Evolutionary conservation across 2,797 vertebrate species (phyloP), one percentile per base, ranked within the genome.

Genomic region (Atherinosoma microstoma): DNA sequence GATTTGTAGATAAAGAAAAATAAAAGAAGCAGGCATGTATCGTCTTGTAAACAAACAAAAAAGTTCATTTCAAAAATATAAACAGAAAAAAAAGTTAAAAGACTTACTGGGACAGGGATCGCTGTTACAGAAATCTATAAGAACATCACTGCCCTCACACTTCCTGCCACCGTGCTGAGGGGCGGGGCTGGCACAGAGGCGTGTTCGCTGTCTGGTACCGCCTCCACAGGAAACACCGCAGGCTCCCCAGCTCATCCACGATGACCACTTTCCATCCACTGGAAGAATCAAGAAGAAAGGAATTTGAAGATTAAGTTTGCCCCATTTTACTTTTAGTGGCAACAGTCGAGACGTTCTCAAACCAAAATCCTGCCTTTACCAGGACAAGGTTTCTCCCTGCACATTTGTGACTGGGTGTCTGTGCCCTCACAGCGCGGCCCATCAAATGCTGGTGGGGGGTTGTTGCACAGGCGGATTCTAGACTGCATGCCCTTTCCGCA

Each of bases 241-340:
- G 54, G 96, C 61, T 0, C 94, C 96, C 98, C 98, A 99, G 70
- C 94, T 97, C 45, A 96, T 89, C 98, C 98, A 99, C 0, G 80
- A 58, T 0, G 96, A 92, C 98, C 98, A 99, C 76, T 96, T 97
- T n/a, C 98, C 98, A 67, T 98, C 95, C 88, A 99, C 98, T 99
- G 67, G 22, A 30, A 36, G 56, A 27, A 15, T 54, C 15, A 63
- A 27, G 16, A 20, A n/a, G 7, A 61, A 3, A 49, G 45, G 20
- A 64, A 67, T 56, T 16, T 18, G 11, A 54, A 56, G 6, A 1
- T n/a, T 47, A 8, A n/a, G 45, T 45, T 18, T 6, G 15, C 3
- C 58, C 9, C 30, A 20, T n/a, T 18, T 51, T 20, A 63, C 7
- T 36, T 45, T 1, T 0, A 54, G 2, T 36, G 2, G 61, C 1